Evolutionary conservation across 2,113 vertebrate genomes (phyloP).

Genomic region (Carassius gibelio): DNA sequence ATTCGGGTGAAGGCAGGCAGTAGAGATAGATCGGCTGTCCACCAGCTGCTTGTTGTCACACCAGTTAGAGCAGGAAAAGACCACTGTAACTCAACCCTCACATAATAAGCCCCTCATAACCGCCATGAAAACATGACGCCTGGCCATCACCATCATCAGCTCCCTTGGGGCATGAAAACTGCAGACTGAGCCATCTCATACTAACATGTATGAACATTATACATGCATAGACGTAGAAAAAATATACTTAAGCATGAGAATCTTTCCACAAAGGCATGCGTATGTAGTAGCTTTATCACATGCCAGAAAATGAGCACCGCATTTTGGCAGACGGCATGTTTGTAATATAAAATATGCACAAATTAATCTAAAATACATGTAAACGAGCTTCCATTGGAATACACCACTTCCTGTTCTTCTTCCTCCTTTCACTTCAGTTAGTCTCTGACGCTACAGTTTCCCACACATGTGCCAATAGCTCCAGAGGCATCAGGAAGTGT

Average conservation of each 20-base stretch:
- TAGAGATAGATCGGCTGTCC: not conserved
- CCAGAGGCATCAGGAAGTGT: not conserved
- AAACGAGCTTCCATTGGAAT: conserved; percentile 20
- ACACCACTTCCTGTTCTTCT: not conserved
- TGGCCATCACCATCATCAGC: not conserved
- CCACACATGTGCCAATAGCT: not conserved
- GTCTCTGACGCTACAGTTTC: not conserved
- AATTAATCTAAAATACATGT: conserved; percentile 69
- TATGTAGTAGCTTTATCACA: no score
- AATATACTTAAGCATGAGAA: no score
- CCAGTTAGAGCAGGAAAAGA: not conserved
- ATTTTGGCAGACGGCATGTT: not conserved
- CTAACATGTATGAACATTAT: no score
- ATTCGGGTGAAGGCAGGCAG: not conserved
- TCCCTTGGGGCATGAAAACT: not conserved
- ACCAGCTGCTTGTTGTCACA: conserved; percentile 16
- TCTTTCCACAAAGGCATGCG: no score
- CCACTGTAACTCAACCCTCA: conserved; percentile 66
- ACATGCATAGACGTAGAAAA: no score
- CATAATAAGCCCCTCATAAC: conserved; percentile 62
- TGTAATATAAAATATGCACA: conserved; percentile 55
- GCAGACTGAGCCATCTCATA: no score
- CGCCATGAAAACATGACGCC: not conserved
- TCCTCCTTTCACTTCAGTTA: not conserved
- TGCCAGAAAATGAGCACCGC: no score